A percentile compares a stretch with the other conserved stretches of the same genome.
Evolutionary conservation across 2,888 invertebrate genomes (phyloP).

Genomic region (Cheilosia vernalis): DNA sequence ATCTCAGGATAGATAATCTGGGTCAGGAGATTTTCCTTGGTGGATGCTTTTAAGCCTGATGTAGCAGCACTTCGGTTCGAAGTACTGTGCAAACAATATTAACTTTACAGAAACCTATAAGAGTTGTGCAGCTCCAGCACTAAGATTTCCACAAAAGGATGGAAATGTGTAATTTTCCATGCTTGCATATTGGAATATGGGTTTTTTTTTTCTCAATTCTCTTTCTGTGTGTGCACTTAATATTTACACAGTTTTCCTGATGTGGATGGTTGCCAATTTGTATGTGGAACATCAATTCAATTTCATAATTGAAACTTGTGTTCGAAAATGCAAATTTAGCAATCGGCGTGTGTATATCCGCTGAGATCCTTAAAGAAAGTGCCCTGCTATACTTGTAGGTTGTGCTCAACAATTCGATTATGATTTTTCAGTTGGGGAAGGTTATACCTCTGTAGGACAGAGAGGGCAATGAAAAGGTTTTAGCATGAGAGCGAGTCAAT

Average conservation of each 20-base stretch:
- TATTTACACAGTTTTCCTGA: slow-evolving; percentile 60
- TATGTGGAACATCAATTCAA: slow-evolving; percentile 63
- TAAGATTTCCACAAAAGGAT: slow-evolving; percentile 59
- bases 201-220: neutral
- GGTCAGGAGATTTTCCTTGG: slow-evolving; percentile 38
- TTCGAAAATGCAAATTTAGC: slow-evolving; percentile 67
- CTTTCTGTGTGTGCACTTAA: slow-evolving; percentile 31
- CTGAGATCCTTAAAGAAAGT: slow-evolving; percentile 18
- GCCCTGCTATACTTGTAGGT: neutral
- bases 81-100: slow-evolving; percentile 62
- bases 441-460: neutral
- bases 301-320: slow-evolving; percentile 64
- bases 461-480: slow-evolving; percentile 42
- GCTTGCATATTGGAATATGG: slow-evolving; percentile 50
- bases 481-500: slow-evolving; percentile 48
- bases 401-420: slow-evolving; percentile 56
- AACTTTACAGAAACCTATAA: slow-evolving; percentile 52
- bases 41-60: slow-evolving; percentile 53
- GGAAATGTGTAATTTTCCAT: slow-evolving; percentile 2
- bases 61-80: slow-evolving; percentile 29
- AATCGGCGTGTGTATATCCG: slow-evolving; percentile 15
- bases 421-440: slow-evolving; percentile 24
- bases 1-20: slow-evolving; percentile 35
- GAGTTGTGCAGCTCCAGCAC: slow-evolving; percentile 21
- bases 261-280: slow-evolving; percentile 58